Conservation (phyloP, 2,888 invertebrate genomes). For the Abrostola tripartita region DNA sequence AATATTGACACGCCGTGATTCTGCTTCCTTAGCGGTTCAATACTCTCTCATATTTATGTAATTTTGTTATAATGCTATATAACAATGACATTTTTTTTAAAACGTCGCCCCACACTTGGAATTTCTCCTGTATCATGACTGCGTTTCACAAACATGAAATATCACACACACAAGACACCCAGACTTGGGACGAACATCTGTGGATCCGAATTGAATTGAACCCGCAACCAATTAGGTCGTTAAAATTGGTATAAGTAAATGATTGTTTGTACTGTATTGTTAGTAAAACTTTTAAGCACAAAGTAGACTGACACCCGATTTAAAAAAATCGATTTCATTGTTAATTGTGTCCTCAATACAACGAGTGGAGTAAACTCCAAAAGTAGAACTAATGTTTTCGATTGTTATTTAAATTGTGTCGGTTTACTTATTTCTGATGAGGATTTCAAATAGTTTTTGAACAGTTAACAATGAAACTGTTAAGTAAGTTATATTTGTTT, state of each 20-base stretch:
- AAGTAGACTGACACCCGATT: slow-evolving; percentile 14
- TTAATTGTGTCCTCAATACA: slow-evolving; percentile 23
- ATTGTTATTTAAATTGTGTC: not conserved
- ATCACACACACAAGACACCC: too few species aligned
- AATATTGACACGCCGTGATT: slow-evolving; percentile 60
- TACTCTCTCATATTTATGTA: slow-evolving; percentile 64
- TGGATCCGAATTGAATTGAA: too few species aligned
- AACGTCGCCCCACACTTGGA: too few species aligned
- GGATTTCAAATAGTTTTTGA: slow-evolving; percentile 6
- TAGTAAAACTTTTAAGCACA: not conserved
- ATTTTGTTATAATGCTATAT: slow-evolving; percentile 52
- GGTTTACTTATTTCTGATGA: slow-evolving; percentile 6
- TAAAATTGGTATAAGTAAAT: not conserved
- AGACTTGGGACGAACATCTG: too few species aligned
- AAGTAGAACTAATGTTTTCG: slow-evolving; percentile 6
- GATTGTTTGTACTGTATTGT: too few species aligned
- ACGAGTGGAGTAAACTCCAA: slow-evolving; percentile 7
- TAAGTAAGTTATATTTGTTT: not conserved
- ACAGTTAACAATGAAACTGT: not conserved
- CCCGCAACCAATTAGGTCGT: slow-evolving; percentile 10
- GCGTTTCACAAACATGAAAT: too few species aligned
- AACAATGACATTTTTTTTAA: slow-evolving; percentile 29
- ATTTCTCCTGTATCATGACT: too few species aligned
- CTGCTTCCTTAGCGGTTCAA: slow-evolving; percentile 55
- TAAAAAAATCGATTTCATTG: slow-evolving; percentile 24